Conservation (phyloP, 2,888 invertebrate species). For the Timandra comae region DNA sequence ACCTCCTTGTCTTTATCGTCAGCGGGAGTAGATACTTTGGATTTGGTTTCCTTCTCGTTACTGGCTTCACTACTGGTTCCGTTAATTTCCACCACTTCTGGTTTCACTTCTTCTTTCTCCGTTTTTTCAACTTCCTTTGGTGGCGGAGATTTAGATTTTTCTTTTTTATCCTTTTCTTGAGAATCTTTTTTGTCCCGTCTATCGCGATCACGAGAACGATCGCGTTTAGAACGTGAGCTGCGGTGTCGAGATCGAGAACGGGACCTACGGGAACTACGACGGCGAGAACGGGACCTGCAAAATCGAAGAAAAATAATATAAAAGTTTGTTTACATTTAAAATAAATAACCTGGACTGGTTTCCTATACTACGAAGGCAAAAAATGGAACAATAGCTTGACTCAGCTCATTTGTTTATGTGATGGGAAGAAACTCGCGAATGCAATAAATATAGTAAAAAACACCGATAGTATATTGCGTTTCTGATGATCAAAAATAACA, state of each 20-base stretch:
- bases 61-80: slow-evolving; percentile 37
- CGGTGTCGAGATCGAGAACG: slow-evolving; percentile 73
- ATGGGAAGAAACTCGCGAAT: too few species aligned
- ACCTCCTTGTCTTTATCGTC: slow-evolving; percentile 48
- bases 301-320: too few species aligned
- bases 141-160: slow-evolving; percentile 38
- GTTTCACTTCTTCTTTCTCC: slow-evolving; percentile 52
- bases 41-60: slow-evolving; percentile 4
- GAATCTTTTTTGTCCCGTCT: slow-evolving; percentile 48
- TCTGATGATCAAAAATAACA: too few species aligned
- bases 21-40: slow-evolving; percentile 43
- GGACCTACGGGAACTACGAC: slow-evolving; percentile 76
- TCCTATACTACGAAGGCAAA: too few species aligned
- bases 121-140: slow-evolving; percentile 32
- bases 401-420: too few species aligned
- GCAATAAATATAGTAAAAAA: too few species aligned
- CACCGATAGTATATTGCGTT: too few species aligned
- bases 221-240: slow-evolving; percentile 70
- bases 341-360: too few species aligned
- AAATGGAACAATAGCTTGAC: too few species aligned
- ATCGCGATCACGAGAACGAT: slow-evolving; percentile 61
- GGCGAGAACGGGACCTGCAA: slow-evolving; percentile 72
- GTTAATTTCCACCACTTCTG: slow-evolving; percentile 47
- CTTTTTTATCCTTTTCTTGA: slow-evolving; percentile 41
- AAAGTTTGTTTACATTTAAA: too few species aligned